Base-by-base conservation (phyloP, 2,888 invertebrate genomes). In the Lissonota sp. region DNA sequence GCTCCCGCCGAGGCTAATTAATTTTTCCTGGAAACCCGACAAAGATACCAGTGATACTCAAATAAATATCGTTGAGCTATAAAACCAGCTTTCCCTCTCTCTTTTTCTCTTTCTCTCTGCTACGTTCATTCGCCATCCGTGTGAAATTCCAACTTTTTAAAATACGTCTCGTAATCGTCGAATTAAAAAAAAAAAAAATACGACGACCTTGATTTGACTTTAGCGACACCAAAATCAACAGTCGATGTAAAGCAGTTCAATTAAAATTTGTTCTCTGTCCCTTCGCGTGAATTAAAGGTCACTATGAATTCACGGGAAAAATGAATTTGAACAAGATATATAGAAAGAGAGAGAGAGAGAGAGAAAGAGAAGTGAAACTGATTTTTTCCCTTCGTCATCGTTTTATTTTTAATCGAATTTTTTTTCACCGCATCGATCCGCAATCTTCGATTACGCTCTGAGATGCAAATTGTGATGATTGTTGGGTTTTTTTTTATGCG, bases 401-500 rank as follows among this genome's bases (percentile, higher is more conserved):
- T 46, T 49, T 53, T 55, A 12, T 76, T 46, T 44, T 42, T 55
- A n/a, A n/a, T n/a, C n/a, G n/a, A n/a, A n/a, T n/a, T 70, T 37
- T 77, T 78, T 79, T 73, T 78, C 79, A 80, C 82, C 74, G 26
- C 26, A 26, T 1, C 26, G 26, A 26, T 26, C 26, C 71, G 55
- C 62, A 72, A 73, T 73, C 73, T 60, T 55, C 40, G 66, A 79
- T 90, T 87, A 90, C 86, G 91, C 88, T 86, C 90, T 86, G 58
- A 89, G 83, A 78, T 88, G 89, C 83, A 93, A 82, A 87, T 90
- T 88, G 70, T 90, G 86, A 78, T 85, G 87, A 83, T 87, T 87
- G 84, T 89, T 89, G 92, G 93, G 90, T 88, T 95, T 95, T 91
- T 95, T 95, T 71, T 94, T 94, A 93, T 98, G 98, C 69, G 97